Evolutionary conservation across 2,797 vertebrate genomes (phyloP).

Genomic region (Peromyscus melanophrys): DNA sequence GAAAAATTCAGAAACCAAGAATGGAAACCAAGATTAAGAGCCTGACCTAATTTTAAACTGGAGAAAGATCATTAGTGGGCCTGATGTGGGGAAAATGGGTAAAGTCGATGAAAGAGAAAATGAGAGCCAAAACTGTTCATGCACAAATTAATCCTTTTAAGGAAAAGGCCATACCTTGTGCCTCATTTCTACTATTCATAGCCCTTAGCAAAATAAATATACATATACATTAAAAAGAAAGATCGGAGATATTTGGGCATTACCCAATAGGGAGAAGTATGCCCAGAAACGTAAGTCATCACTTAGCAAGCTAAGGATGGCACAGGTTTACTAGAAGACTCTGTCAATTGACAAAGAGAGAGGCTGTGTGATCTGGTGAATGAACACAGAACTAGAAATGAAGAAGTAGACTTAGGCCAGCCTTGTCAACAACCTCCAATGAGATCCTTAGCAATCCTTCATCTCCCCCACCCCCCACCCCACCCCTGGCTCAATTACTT

Average conservation of each 20-base stretch:
- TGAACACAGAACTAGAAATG: background rate
- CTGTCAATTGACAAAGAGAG: background rate
- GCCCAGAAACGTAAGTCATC: constrained; percentile 42
- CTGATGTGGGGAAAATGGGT: background rate
- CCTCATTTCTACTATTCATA: constrained; percentile 52
- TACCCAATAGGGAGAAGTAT: background rate
- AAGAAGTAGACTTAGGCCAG: background rate
- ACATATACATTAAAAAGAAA: constrained; percentile 37
- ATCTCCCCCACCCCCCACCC: background rate
- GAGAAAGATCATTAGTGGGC: background rate
- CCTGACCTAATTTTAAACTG: constrained; percentile 28
- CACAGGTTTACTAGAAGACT: constrained; percentile 6
- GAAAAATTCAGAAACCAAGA: constrained; percentile 12
- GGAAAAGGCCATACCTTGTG: background rate
- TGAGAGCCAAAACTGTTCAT: background rate
- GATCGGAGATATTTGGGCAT: background rate
- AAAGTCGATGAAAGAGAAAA: background rate
- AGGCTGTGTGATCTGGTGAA: background rate
- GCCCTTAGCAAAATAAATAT: constrained; percentile 60
- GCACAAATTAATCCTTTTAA: background rate
- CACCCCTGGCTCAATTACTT: background rate
- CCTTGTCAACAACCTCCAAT: background rate
- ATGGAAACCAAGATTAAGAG: background rate
- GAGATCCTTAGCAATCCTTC: background rate
- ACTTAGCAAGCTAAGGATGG: background rate